Conservation (phyloP, 2,113 vertebrate genomes). For the Pachyramphus minor region DNA sequence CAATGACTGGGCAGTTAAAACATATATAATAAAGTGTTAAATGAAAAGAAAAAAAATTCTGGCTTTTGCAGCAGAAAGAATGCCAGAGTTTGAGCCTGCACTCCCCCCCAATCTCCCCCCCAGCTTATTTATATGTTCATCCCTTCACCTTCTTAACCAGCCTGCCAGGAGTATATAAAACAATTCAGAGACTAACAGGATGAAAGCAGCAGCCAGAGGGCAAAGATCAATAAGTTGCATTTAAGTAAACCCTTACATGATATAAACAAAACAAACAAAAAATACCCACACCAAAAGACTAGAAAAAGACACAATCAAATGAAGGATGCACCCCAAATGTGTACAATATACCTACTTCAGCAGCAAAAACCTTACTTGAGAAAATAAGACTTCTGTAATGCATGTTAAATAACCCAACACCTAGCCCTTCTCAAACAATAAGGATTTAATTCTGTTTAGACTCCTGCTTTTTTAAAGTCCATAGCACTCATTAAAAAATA, state of each 20-base stretch:
- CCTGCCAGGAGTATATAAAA: background rate
- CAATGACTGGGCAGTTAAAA: background rate
- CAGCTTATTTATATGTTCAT: background rate
- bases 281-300: background rate
- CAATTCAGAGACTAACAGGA: background rate
- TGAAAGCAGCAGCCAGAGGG: background rate
- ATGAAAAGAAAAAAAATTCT: background rate
- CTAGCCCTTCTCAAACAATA: background rate
- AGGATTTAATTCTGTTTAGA: background rate
- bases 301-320: background rate
- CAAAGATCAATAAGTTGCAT: background rate
- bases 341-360: background rate
- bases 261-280: background rate
- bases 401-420: background rate
- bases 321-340: background rate
- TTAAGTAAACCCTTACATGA: background rate
- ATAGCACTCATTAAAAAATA: background rate
- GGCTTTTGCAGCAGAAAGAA: background rate
- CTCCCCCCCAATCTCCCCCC: no score
- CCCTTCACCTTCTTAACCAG: background rate
- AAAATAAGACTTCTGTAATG: background rate
- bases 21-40: background rate
- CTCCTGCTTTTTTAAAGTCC: background rate
- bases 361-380: background rate
- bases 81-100: background rate